Evolutionary conservation across 2,113 vertebrate species (phyloP).

Genomic region (Pterocles burchelli): DNA sequence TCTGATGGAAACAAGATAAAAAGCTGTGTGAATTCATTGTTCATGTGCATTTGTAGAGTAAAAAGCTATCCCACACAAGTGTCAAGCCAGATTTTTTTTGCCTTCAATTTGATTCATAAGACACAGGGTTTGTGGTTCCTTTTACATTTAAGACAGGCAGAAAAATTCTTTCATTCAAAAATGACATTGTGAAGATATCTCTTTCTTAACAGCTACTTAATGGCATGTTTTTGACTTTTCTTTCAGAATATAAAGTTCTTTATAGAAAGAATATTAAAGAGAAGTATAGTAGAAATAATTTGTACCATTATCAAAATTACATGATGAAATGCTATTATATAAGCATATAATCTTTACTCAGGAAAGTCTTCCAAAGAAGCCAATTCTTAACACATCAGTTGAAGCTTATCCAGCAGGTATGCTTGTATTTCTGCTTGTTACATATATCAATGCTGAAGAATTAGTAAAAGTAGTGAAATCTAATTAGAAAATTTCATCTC

Average conservation of each 20-base stretch:
- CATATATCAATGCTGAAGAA: neutral
- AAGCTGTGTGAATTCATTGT: constrained; percentile 29
- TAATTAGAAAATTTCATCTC: neutral
- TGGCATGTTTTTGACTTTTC: neutral
- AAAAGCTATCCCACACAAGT: constrained; percentile 7
- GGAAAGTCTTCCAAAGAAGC: neutral
- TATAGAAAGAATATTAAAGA: neutral
- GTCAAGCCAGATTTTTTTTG: neutral
- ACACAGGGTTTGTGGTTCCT: neutral
- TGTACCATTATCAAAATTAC: neutral
- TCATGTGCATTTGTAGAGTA: neutral
- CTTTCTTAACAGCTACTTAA: neutral
- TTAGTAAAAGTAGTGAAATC: neutral
- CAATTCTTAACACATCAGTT: neutral
- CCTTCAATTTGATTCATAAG: neutral
- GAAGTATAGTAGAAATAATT: neutral
- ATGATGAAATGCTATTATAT: neutral
- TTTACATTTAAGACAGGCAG: neutral
- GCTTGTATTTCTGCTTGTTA: neutral
- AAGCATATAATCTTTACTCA: neutral
- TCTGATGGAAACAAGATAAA: constrained; percentile 40
- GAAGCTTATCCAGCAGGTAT: neutral
- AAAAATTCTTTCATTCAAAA: neutral
- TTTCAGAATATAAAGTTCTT: neutral
- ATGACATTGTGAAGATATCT: neutral